phyloP scores from a whole-genome alignment of 2,888 invertebrate genomes.

The Elaeidobius kamerunicus region DNA sequence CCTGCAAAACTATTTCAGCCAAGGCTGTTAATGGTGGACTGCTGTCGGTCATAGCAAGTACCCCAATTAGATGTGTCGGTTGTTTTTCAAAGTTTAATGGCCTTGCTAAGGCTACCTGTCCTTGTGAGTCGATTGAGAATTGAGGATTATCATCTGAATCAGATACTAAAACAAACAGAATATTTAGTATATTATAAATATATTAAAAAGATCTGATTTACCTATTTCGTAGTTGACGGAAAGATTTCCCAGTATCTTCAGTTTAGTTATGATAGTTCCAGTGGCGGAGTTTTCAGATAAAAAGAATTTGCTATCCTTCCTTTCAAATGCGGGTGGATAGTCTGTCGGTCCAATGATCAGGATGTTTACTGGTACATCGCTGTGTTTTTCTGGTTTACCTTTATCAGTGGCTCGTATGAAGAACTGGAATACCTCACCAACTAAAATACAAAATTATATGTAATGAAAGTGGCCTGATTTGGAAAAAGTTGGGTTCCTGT shows the following conservation, averaged over 20 bases:
- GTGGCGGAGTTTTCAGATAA: slow-evolving; percentile 73
- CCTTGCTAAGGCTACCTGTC: slow-evolving; percentile 70
- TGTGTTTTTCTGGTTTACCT: slow-evolving; percentile 71
- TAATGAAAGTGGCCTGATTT: background rate
- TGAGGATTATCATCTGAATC: slow-evolving; percentile 58
- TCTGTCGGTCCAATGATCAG: slow-evolving; percentile 70
- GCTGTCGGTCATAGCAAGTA: slow-evolving; percentile 67
- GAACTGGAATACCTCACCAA: slow-evolving; percentile 78
- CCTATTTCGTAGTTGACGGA: slow-evolving; percentile 60
- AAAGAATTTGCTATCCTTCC: slow-evolving; percentile 73
- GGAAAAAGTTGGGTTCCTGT: too few relatives aligned
- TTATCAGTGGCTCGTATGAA: slow-evolving; percentile 86
- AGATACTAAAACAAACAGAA: slow-evolving; percentile 48
- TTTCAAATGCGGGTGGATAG: slow-evolving; percentile 69
- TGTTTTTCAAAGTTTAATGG: slow-evolving; percentile 73
- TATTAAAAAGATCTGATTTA: too few relatives aligned
- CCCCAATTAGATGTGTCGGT: slow-evolving; percentile 68
- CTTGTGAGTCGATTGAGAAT: slow-evolving; percentile 69
- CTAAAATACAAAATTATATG: slow-evolving; percentile 48
- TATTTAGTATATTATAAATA: too few relatives aligned
- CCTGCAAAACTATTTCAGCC: slow-evolving; percentile 71
- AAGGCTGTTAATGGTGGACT: slow-evolving; percentile 69
- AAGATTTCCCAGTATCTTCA: slow-evolving; percentile 64
- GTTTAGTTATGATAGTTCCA: slow-evolving; percentile 64
- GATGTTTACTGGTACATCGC: slow-evolving; percentile 79